Percentiles rank a stretch among this genome's conserved stretches.
These are phyloP conservation scores for Drosophila rhopaloa DNA, from an alignment of 1,140 invertebrate species.

Conservation along the genomic window DNA sequence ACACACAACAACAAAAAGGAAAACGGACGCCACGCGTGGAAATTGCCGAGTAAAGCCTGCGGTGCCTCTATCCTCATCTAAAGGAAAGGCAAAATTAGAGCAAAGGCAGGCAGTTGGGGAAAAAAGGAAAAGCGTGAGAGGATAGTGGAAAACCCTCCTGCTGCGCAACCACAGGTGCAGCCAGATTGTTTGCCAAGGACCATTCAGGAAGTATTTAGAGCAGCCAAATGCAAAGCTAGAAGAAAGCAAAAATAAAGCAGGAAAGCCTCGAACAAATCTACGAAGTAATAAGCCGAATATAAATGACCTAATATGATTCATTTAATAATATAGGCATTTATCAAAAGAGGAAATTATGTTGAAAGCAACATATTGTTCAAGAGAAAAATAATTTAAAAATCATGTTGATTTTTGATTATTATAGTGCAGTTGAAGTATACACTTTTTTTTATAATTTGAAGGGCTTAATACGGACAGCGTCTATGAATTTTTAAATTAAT, in stretches of 20 bases:
- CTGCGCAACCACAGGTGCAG: constrained; percentile 16
- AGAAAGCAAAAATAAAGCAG: constrained; percentile 12
- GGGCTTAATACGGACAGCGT: no score
- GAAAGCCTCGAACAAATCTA: not conserved
- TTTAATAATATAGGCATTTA: no score
- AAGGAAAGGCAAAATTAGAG: constrained; percentile 71
- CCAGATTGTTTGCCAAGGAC: constrained; percentile 61
- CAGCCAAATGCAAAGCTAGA: constrained; percentile 34
- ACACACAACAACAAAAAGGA: constrained; percentile 18
- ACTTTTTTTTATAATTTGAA: no score
- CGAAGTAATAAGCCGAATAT: not conserved
- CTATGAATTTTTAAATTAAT: no score
- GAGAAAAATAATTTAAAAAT: no score
- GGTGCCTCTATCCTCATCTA: constrained; percentile 35
- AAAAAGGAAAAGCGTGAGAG: not conserved
- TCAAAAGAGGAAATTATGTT: no score
- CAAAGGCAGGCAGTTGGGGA: constrained; percentile 18
- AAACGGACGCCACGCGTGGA: constrained; percentile 72
- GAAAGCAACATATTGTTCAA: no score
- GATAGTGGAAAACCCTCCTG: constrained; percentile 19
- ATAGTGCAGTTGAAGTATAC: no score
- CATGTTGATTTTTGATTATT: no score
- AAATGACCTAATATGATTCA: not conserved
- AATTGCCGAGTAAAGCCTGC: constrained; percentile 61
- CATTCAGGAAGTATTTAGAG: constrained; percentile 70